These are phyloP conservation scores for Chrysolina oricalcia DNA, from an alignment of 2,888 invertebrate species.

Conservation along the genomic window DNA sequence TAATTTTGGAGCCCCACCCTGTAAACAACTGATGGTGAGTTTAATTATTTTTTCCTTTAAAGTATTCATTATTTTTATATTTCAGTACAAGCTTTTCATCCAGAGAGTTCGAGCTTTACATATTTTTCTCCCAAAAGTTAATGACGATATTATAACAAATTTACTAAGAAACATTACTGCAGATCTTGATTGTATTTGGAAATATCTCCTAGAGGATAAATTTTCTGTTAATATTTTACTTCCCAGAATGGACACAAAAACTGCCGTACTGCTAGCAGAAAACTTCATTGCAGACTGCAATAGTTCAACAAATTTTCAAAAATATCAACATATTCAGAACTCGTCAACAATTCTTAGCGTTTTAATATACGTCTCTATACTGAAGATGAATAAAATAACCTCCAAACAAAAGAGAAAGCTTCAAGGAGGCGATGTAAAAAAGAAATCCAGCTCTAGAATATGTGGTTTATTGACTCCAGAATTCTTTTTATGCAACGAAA, in stretches of 20 bases:
- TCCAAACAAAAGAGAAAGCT: constrained; percentile 63
- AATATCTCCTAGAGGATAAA: constrained; percentile 62
- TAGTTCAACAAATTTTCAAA: constrained; percentile 43
- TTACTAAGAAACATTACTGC: constrained; percentile 58
- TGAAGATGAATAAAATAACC: constrained; percentile 63
- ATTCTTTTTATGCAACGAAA: constrained; percentile 38
- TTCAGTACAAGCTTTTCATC: constrained; percentile 66
- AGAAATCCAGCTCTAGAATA: constrained; percentile 55
- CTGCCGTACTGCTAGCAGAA: constrained; percentile 56
- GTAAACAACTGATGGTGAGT: constrained; percentile 62
- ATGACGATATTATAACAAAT: constrained; percentile 59
- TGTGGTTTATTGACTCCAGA: constrained; percentile 43
- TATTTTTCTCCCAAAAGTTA: constrained; percentile 63
- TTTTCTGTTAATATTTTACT: constrained; percentile 63
- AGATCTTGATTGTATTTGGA: constrained; percentile 62
- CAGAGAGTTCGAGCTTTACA: constrained; percentile 66
- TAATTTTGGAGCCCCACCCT: constrained; percentile 69
- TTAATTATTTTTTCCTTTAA: background rate
- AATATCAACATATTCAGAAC: constrained; percentile 50
- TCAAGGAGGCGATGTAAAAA: constrained; percentile 49
- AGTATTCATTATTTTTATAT: constrained; percentile 14
- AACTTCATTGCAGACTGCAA: constrained; percentile 47
- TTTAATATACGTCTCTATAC: constrained; percentile 56
- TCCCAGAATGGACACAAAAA: constrained; percentile 58
- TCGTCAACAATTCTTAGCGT: constrained; percentile 56